phyloP scores from a whole-genome alignment of 2,888 invertebrate species.

The Dynastes tityus region DNA sequence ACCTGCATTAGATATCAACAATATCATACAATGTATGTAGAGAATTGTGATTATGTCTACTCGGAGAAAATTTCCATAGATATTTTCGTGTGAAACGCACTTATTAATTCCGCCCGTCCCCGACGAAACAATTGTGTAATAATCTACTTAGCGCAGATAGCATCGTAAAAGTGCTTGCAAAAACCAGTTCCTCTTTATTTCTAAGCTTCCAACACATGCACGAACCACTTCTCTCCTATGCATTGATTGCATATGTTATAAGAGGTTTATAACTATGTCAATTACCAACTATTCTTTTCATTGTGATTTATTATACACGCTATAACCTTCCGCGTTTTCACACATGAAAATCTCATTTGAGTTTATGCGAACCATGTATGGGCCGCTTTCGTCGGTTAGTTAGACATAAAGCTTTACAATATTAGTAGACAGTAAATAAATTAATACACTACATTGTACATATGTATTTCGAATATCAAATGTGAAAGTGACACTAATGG shows the following conservation, averaged over 20 bases:
- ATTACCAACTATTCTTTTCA: constrained; percentile 16
- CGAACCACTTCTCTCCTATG: constrained; percentile 30
- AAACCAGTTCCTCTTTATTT: constrained; percentile 42
- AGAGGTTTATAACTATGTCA: constrained; percentile 4
- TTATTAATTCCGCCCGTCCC: constrained; percentile 50
- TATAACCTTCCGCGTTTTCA: neutral
- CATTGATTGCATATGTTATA: neutral
- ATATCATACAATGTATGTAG: constrained; percentile 32
- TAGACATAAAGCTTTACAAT: neutral
- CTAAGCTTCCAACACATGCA: constrained; percentile 14
- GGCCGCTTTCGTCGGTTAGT: too few species aligned
- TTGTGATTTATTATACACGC: neutral
- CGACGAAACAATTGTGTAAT: constrained; percentile 48
- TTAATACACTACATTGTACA: neutral
- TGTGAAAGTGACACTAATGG: too few species aligned
- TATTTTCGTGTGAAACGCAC: constrained; percentile 51
- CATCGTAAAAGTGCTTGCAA: constrained; percentile 44
- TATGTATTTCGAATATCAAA: too few species aligned
- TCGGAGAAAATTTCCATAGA: constrained; percentile 50
- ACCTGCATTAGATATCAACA: constrained; percentile 30
- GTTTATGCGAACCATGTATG: too few species aligned
- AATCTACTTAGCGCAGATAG: constrained; percentile 51
- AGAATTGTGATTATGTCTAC: constrained; percentile 46
- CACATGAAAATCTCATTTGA: neutral
- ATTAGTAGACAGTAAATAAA: neutral